Evolutionary conservation across 2,888 invertebrate species (phyloP).

Genomic region (Iphiclides podalirius): DNA sequence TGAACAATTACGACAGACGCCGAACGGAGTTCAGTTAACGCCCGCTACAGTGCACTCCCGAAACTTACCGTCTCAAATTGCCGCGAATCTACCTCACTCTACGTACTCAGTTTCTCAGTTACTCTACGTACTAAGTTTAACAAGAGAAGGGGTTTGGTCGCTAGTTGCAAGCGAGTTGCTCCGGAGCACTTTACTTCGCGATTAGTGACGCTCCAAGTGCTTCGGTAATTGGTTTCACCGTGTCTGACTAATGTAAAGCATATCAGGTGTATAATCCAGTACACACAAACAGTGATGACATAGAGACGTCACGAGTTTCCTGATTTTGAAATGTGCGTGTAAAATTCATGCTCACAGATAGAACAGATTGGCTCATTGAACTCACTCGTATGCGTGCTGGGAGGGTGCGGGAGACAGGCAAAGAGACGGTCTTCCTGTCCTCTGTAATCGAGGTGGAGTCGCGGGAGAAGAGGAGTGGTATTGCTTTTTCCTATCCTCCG

Average conservation of each 20-base stretch:
- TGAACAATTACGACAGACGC: neutral
- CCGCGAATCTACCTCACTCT: slow-evolving; percentile 6
- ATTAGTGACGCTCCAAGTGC: slow-evolving; percentile 9
- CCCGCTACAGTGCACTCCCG: neutral
- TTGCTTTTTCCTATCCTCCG: too few species aligned
- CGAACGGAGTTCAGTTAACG: neutral
- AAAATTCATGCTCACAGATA: too few species aligned
- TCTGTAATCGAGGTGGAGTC: too few species aligned
- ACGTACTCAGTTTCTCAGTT: slow-evolving; percentile 43
- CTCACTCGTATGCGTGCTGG: too few species aligned
- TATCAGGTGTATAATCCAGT: too few species aligned
- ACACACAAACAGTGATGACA: too few species aligned
- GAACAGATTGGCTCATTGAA: too few species aligned
- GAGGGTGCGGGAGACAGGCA: too few species aligned
- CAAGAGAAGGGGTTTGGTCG: slow-evolving; percentile 43
- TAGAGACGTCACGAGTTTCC: too few species aligned
- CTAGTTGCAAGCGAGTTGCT: slow-evolving; percentile 43
- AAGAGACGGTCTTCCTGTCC: too few species aligned
- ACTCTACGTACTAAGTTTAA: slow-evolving; percentile 44
- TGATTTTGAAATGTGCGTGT: too few species aligned
- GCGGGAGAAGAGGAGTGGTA: too few species aligned
- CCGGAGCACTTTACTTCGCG: slow-evolving; percentile 16
- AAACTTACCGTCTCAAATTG: slow-evolving; percentile 1
- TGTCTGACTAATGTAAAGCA: neutral
- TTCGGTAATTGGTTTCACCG: neutral